Evolutionary conservation across 2,888 invertebrate species (phyloP), one percentile per base, ranked within the genome.

Genomic region (Neoaliturus tenellus): DNA sequence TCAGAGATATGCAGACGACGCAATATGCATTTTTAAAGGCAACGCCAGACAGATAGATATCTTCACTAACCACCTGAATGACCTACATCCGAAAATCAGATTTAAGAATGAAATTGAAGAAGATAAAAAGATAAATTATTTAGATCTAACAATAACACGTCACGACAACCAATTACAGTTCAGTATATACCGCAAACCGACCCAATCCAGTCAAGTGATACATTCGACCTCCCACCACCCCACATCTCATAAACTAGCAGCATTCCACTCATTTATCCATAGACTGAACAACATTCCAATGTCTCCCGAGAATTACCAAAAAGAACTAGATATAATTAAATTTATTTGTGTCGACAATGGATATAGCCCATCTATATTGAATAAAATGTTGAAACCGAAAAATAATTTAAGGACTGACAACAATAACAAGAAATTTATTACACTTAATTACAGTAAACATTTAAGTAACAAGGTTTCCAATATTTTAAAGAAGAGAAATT

Each of bases 91-190:
- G n/a, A 71, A 71, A 20, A 71, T 39, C 6, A 71, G 10, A 71
- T 71, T 71, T 39, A 71, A 71, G 20, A 71, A 71, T 35, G 35
- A 71, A 71, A 71, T 71, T n/a, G 71, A 71, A 39, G 41, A 41
- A 20, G 41, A 39, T 6, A 3, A 17, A 6, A 71, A 71, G 20
- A 6, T 71, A 8, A 71, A 71, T 39, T 71, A 71, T 41, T 17
- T 71, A 8, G 71, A 71, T 17, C 41, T 71, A n/a, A 71, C 71
- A n/a, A 71, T 71, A 39, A 17, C n/a, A 4, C 31, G 33, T 0
- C 20, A 71, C 41, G 41, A 39, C 28, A 71, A 71, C 35, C 14
- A 71, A 39, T 2, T 39, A 39, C 10, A 39, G 17, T 39, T 33
- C 71, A 71, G 39, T 20, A 39, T 71, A 20, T 41, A 39, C 17